Base-by-base conservation (phyloP, 2,113 vertebrate species). In the Montifringilla adamsi region DNA sequence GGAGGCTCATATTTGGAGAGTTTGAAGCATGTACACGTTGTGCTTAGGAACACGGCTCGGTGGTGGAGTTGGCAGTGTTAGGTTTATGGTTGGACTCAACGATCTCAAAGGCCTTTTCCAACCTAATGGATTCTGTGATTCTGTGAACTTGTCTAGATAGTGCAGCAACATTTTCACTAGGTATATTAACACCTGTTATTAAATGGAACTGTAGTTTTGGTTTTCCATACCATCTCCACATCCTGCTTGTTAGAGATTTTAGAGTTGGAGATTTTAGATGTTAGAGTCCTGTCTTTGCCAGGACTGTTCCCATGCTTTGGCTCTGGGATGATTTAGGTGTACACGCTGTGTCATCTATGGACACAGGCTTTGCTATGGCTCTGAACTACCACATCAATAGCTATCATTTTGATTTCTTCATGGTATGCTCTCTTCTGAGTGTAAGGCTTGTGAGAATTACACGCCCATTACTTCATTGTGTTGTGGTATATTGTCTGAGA, bases 221-320 rank as follows among this genome's bases (percentile, higher is more conserved):
- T 84, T 76, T 77, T 81, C 31, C 28, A 37, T 19, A 44, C 7
- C 15, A 27, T 23, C 15, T 60, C 15, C 17, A 35, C 6, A 52
- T 56, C 20, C 3, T 28, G 26, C 4, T 4, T 31, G 3, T 8
- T 44, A 72, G 16, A 76, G 14, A 13, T 58, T 55, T 55, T 31
- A 31, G 26, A 52, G 52, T 20, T 55, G 31, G 55, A 58, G 33
- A 24, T 35, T 58, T 58, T n/a, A n/a, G 13, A n/a, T n/a, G 14
- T 56, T 58, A 24, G 33, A 35, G 56, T 52, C 30, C 9, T 68
- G 41, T 46, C 27, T 86, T 75, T 73, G 5, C 23, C 47, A 30
- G 22, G 17, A 52, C 6, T 9, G 12, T 37, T 63, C 14, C 49
- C 0, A 0, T 76, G 13, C 19, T 52, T 68, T 84, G 15, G 5